These are phyloP conservation scores for Hylaea fasciaria DNA, from an alignment of 2,888 invertebrate species.

Conservation along the genomic window DNA sequence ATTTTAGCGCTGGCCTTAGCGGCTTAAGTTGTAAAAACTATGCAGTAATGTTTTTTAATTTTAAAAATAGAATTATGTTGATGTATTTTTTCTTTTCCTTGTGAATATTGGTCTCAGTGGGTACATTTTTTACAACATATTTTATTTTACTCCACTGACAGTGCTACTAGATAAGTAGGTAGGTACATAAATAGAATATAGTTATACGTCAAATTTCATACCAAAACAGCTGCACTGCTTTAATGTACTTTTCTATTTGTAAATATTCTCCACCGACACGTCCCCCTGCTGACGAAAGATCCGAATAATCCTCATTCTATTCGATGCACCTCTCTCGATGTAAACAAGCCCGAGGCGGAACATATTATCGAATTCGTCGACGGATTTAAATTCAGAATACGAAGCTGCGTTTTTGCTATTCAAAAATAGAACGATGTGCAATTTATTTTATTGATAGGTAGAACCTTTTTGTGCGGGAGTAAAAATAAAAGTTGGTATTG, in stretches of 20 bases:
- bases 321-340: conserved; percentile 36
- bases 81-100: too few species aligned
- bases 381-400: conserved; percentile 66
- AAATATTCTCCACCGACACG: neutral
- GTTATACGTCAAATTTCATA: too few species aligned
- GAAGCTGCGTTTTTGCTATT: conserved; percentile 40
- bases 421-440: conserved; percentile 36
- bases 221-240: too few species aligned
- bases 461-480: conserved; percentile 1
- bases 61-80: too few species aligned
- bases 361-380: conserved; percentile 59
- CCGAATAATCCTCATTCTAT: conserved; percentile 37
- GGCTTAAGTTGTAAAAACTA: too few species aligned
- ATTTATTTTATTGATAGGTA: neutral
- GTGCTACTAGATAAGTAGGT: too few species aligned
- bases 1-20: neutral
- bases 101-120: too few species aligned
- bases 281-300: conserved; percentile 38
- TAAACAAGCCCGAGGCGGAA: conserved; percentile 43
- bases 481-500: neutral
- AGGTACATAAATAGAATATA: too few species aligned
- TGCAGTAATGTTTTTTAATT: too few species aligned
- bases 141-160: too few species aligned
- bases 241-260: too few species aligned
- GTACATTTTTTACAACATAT: too few species aligned